These are phyloP conservation scores for Sardinella longiceps DNA, from an alignment of 2,797 vertebrate species.

Conservation along the genomic window DNA sequence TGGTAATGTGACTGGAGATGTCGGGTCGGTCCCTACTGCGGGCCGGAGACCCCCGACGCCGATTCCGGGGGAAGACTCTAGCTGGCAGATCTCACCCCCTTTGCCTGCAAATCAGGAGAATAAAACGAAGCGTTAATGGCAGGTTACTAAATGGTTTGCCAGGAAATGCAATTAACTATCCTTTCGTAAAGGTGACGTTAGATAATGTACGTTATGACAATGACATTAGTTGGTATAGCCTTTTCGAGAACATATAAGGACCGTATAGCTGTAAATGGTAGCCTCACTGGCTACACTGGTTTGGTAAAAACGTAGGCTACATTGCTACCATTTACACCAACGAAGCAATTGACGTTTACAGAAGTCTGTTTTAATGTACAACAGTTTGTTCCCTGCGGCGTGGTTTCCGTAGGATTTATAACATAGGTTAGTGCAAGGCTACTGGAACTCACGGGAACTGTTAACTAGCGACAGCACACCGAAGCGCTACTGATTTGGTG, in stretches of 20 bases:
- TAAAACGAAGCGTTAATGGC: slow-evolving; percentile 26
- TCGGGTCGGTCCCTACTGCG: slow-evolving; percentile 77
- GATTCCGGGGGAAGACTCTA: slow-evolving; percentile 78
- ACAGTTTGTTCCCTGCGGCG: background rate
- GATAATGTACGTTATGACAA: too few relatives aligned
- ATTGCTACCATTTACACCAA: background rate
- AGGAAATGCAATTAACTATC: background rate
- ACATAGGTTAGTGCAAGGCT: background rate
- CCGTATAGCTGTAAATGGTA: background rate
- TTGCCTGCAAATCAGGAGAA: slow-evolving; percentile 70
- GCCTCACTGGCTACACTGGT: background rate
- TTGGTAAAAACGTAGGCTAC: background rate
- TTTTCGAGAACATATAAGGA: background rate
- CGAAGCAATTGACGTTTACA: background rate
- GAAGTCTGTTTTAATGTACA: background rate
- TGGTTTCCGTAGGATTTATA: background rate
- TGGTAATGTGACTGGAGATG: slow-evolving; percentile 81
- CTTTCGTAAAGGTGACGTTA: background rate
- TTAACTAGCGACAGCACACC: background rate
- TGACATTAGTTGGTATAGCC: slow-evolving; percentile 1
- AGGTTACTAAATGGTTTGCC: background rate
- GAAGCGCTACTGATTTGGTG: slow-evolving; percentile 12
- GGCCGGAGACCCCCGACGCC: slow-evolving; percentile 73
- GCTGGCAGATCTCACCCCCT: slow-evolving; percentile 80
- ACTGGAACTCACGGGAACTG: slow-evolving; percentile 16